Conservation (phyloP, 2,888 invertebrate species). For the Lycia hirtaria region DNA sequence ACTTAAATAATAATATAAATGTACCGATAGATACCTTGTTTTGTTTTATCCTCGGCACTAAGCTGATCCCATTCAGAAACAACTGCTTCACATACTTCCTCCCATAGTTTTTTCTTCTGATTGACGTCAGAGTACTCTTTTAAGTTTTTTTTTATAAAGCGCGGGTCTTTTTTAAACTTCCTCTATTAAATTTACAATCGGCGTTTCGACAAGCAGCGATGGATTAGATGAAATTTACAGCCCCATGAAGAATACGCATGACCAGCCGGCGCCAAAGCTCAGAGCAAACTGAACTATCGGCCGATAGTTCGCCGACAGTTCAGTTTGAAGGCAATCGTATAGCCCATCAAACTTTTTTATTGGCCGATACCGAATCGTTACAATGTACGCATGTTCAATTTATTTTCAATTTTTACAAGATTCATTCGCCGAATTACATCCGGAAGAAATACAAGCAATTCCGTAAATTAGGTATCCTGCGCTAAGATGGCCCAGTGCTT, state of each 20-base stretch:
- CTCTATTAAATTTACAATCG: background rate
- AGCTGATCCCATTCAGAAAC: constrained; percentile 5
- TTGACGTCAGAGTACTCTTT: constrained; percentile 33
- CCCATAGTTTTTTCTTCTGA: constrained; percentile 22
- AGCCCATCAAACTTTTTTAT: too few relatives aligned
- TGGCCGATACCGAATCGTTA: too few relatives aligned
- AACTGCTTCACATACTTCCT: constrained; percentile 14
- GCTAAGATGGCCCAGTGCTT: too few relatives aligned
- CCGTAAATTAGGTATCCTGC: too few relatives aligned
- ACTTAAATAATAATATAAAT: constrained; percentile 11
- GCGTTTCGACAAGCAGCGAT: background rate
- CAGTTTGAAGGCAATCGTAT: too few relatives aligned
- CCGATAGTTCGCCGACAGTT: too few relatives aligned
- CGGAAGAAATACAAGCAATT: too few relatives aligned
- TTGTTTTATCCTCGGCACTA: constrained; percentile 7
- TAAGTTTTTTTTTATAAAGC: constrained; percentile 29
- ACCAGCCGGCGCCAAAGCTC: too few relatives aligned
- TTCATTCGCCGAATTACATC: too few relatives aligned
- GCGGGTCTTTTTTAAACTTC: constrained; percentile 5
- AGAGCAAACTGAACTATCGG: too few relatives aligned
- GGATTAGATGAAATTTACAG: background rate
- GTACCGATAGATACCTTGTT: constrained; percentile 6
- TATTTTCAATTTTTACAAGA: too few relatives aligned
- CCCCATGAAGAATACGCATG: background rate
- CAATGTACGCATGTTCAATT: too few relatives aligned